These are phyloP conservation scores for Scolanthus callimorphus DNA, from an alignment of 92 coral and sea anemone genomes.

Conservation along the genomic window DNA sequence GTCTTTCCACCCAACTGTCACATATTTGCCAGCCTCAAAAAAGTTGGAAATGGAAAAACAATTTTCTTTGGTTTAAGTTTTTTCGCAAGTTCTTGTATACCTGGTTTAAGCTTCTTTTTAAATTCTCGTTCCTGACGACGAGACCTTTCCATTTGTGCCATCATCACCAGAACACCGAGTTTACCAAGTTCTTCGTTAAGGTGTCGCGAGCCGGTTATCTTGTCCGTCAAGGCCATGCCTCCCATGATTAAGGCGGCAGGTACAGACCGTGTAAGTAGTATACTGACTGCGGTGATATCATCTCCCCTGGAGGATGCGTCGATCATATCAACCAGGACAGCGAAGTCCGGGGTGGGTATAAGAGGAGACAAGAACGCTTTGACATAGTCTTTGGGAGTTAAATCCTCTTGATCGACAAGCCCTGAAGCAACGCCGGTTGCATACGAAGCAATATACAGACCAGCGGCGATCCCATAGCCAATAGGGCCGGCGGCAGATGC, in stretches of 20 bases:
- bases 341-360: conserved; percentile 32
- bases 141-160: too few species aligned
- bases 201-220: conserved; percentile 5
- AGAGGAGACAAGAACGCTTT: conserved; percentile 26
- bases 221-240: conserved; percentile 23
- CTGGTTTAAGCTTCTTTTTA: neutral
- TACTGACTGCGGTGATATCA: conserved; percentile 1
- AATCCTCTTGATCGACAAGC: conserved; percentile 14
- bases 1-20: too few species aligned
- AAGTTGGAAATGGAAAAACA: too few species aligned
- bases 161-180: too few species aligned
- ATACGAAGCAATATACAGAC: conserved; percentile 37
- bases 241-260: conserved; percentile 16
- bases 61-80: too few species aligned
- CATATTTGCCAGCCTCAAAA: too few species aligned
- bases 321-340: conserved; percentile 26
- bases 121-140: too few species aligned
- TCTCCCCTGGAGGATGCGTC: conserved; percentile 33
- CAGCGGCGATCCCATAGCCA: conserved; percentile 37
- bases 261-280: conserved; percentile 7
- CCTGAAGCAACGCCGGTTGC: conserved; percentile 45
- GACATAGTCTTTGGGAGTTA: conserved; percentile 48
- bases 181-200: neutral
- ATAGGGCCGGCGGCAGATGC: conserved; percentile 39
- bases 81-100: conserved; percentile 10